These are phyloP conservation scores for Gobiocypris rarus DNA, from an alignment of 2,113 vertebrate species.

Conservation along the genomic window DNA sequence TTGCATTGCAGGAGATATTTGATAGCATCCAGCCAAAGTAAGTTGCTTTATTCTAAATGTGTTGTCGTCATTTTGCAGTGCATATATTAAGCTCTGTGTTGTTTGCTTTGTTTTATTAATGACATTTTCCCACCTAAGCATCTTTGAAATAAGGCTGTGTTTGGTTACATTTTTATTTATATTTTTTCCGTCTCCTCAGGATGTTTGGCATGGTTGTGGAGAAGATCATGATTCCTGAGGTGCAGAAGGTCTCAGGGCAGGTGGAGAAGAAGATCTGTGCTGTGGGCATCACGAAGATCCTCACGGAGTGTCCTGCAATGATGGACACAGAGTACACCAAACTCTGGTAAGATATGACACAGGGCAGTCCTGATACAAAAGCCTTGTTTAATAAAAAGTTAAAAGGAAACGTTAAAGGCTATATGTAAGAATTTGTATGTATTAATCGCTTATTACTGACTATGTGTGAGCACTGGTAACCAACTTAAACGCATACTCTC, in stretches of 20 bases:
- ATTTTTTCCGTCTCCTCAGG: conserved; percentile 68
- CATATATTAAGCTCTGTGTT: no score
- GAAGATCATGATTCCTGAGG: conserved; percentile 97
- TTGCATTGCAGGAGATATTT: conserved; percentile 96
- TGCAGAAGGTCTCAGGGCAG: conserved; percentile 95
- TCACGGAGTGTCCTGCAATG: conserved; percentile 96
- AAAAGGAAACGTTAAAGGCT: no score
- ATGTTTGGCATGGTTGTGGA: conserved; percentile 99
- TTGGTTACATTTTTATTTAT: neutral
- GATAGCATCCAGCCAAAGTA: conserved; percentile 98
- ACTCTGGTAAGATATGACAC: conserved; percentile 81
- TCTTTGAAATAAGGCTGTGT: neutral
- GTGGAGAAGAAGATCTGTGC: conserved; percentile 99
- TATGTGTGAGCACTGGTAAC: no score
- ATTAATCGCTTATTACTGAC: no score
- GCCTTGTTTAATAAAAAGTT: no score
- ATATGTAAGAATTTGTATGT: no score
- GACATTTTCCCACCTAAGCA: neutral
- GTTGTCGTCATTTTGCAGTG: neutral
- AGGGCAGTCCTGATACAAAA: neutral
- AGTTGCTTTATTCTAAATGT: conserved; percentile 63
- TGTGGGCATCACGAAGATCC: conserved; percentile 93
- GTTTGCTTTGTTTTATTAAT: neutral
- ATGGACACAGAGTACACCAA: conserved; percentile 99
- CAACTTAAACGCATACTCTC: no score